Percentiles rank a stretch among this genome's conserved stretches.
phyloP scores from a whole-genome alignment of 2,797 vertebrate genomes.

The Bovichtus variegatus region DNA sequence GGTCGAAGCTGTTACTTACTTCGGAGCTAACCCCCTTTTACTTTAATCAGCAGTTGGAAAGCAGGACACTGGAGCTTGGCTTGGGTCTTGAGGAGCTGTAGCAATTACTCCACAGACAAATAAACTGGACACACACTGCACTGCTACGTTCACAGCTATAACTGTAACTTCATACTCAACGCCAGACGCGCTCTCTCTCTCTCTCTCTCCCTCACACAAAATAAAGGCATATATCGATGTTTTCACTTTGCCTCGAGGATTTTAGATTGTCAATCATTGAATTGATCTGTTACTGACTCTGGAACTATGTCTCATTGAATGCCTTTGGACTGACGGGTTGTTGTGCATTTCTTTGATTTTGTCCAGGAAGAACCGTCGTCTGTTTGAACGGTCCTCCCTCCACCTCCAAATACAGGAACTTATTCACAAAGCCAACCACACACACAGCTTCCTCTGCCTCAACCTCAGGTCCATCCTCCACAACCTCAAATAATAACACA shows the following conservation, averaged over 20 bases:
- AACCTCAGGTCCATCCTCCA: constrained; percentile 87
- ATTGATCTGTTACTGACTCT: background rate
- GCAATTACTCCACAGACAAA: background rate
- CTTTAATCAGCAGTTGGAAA: background rate
- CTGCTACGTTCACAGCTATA: too few species aligned
- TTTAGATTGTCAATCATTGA: background rate
- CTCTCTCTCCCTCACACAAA: too few species aligned
- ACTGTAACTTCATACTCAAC: too few species aligned
- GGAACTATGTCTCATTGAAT: background rate
- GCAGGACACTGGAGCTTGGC: background rate
- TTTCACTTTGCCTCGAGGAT: background rate
- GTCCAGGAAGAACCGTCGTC: constrained; percentile 86
- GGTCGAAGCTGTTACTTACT: background rate
- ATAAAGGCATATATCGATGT: background rate
- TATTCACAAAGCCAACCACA: constrained; percentile 81
- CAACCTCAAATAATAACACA: constrained; percentile 75
- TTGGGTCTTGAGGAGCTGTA: background rate
- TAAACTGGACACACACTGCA: background rate
- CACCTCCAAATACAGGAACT: constrained; percentile 89
- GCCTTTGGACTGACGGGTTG: background rate
- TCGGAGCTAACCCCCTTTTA: background rate
- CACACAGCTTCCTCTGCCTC: constrained; percentile 87
- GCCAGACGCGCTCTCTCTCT: too few species aligned
- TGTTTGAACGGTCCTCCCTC: constrained; percentile 89
- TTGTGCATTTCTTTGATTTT: constrained; percentile 15